Evolutionary conservation across 2,888 invertebrate species (phyloP), one percentile per base, ranked within the genome.

Genomic region (Peribatodes rhomboidaria): DNA sequence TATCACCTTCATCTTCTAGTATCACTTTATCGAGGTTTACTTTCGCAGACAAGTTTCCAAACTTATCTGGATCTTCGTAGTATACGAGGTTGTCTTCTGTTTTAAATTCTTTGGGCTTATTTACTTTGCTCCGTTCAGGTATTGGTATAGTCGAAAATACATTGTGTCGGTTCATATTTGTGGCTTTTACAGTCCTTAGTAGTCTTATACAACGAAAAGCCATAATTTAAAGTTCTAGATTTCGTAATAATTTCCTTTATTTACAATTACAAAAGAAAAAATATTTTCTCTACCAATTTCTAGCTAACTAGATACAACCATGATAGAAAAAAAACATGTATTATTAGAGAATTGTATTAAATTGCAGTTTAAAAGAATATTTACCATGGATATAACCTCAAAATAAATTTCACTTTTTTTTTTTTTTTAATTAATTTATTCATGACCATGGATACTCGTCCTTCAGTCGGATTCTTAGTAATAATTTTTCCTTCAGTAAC

Each of bases 31-130:
- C 73, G 8, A 65, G 69, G 50, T 72, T 75, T 37, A 72, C 27
- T 69, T 75, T 80, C 39, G 77, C 79, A 27, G 88, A 83, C 49
- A 93, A 80, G 14, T 88, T 89, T 13, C 95, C 95, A 80, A 96
- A 96, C 14, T 76, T 87, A 78, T 96, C 95, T 20, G 95, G 94
- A 80, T 95, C 94, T 71, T 88, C 89, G 41, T 83, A 69, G 74
- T 82, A 84, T 4, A 77, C 64, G 9, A 90, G 75, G 69, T 88
- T 86, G 33, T 85, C 74, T 75, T 91, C 89, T 8, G 86, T 86
- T 80, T 76, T 86, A 59, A 72, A 83, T 68, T 86, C 80, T 68
- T 83, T 86, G 4, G 58, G 68, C 47, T 76, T 79, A 37, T 61
- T 69, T 14, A 71, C 27, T 75, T 81, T 85, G 60, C 59, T 73